These are phyloP conservation scores for Eilema griseolum DNA, from an alignment of 2,888 invertebrate species.

Conservation along the genomic window DNA sequence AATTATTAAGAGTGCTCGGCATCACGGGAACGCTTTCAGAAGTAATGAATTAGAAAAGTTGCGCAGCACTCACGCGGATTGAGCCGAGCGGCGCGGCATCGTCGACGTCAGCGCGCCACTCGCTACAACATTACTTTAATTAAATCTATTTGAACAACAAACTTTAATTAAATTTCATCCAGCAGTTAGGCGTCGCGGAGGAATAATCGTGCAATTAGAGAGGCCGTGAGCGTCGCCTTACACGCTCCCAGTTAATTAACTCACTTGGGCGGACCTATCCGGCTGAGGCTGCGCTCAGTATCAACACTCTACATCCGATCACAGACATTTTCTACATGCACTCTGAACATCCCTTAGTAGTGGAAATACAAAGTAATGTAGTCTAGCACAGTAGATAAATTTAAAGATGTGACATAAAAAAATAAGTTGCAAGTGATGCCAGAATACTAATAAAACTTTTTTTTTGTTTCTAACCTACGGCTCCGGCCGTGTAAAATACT, in stretches of 20 bases:
- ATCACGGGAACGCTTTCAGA: slow-evolving; percentile 87
- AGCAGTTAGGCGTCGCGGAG: slow-evolving; percentile 87
- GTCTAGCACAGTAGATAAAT: neutral
- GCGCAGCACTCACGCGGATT: slow-evolving; percentile 87
- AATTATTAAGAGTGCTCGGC: slow-evolving; percentile 86
- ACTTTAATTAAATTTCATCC: slow-evolving; percentile 88
- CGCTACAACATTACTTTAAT: slow-evolving; percentile 88
- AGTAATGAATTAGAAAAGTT: slow-evolving; percentile 88
- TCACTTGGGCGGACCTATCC: slow-evolving; percentile 81
- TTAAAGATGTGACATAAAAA: neutral
- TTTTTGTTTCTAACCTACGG: neutral
- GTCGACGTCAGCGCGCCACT: slow-evolving; percentile 74
- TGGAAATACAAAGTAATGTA: neutral
- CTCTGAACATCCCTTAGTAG: neutral
- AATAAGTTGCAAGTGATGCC: neutral
- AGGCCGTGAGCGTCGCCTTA: slow-evolving; percentile 87
- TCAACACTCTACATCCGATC: slow-evolving; percentile 55
- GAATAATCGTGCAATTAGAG: slow-evolving; percentile 87
- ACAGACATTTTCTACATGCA: slow-evolving; percentile 19
- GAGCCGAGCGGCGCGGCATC: slow-evolving; percentile 69
- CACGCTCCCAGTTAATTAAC: slow-evolving; percentile 86
- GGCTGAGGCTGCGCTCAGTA: slow-evolving; percentile 61
- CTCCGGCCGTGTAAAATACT: neutral
- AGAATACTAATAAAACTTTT: neutral
- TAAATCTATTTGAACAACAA: slow-evolving; percentile 88